A percentile compares a stretch with the other conserved stretches of the same genome.
These are phyloP conservation scores for Bos taurus DNA, from an alignment of 2,113 vertebrate species.

Conservation along the genomic window DNA sequence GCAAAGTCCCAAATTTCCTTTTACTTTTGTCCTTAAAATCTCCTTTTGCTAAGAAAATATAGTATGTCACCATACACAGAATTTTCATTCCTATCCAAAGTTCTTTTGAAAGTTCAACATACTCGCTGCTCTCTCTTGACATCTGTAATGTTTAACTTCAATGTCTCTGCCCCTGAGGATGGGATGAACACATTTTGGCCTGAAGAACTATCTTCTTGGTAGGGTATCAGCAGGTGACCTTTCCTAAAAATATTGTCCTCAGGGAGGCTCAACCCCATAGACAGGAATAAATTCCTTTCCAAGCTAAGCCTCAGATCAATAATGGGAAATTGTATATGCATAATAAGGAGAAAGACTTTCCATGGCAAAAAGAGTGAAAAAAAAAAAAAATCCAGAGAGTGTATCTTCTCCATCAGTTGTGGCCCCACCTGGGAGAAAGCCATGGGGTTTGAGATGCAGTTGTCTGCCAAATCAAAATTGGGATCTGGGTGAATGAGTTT, in stretches of 20 bases:
- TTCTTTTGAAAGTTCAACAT: slow-evolving; percentile 72
- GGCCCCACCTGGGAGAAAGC: neutral
- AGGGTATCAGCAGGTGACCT: slow-evolving; percentile 79
- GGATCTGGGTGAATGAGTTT: neutral
- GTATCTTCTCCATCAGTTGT: neutral
- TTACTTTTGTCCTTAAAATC: slow-evolving; percentile 58
- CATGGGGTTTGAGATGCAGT: neutral
- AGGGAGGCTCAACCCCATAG: slow-evolving; percentile 69
- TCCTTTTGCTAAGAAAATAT: slow-evolving; percentile 71
- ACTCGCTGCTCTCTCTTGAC: slow-evolving; percentile 67
- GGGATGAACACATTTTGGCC: slow-evolving; percentile 73
- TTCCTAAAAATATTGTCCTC: slow-evolving; percentile 81
- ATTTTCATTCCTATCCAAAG: slow-evolving; percentile 47
- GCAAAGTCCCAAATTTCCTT: neutral
- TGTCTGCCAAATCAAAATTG: neutral
- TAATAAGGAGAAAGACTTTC: slow-evolving; percentile 63
- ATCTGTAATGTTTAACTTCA: slow-evolving; percentile 81
- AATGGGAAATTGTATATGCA: slow-evolving; percentile 62
- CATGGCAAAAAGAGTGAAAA: slow-evolving; percentile 9
- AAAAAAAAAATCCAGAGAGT: neutral
- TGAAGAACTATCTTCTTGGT: slow-evolving; percentile 74
- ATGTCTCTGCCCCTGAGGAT: slow-evolving; percentile 74
- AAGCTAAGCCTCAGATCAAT: slow-evolving; percentile 53
- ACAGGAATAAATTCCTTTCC: slow-evolving; percentile 79
- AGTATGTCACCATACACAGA: slow-evolving; percentile 46